Evolutionary conservation across 2,888 invertebrate genomes (phyloP).

Genomic region (Dorcus hopei): DNA sequence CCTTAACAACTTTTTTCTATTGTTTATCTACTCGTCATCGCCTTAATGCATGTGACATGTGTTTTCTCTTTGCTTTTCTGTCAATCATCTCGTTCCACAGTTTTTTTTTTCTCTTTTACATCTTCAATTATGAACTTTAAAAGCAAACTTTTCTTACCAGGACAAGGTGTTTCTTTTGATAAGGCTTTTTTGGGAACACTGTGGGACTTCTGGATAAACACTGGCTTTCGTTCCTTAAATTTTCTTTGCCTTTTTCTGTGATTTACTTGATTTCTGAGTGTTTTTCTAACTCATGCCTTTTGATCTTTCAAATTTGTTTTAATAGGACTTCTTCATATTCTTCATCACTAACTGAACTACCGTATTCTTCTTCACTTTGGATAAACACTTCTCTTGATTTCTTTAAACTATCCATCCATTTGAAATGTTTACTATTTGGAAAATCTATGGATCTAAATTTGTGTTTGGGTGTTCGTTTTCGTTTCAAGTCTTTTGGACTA

Average conservation of each 20-base stretch:
- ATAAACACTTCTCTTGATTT: slow-evolving; percentile 56
- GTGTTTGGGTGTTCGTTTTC: slow-evolving; percentile 21
- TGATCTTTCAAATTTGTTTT: slow-evolving; percentile 42
- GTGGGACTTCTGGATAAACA: slow-evolving; percentile 50
- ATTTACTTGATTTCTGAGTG: no score
- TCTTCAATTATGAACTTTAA: slow-evolving; percentile 53
- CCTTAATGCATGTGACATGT: slow-evolving; percentile 57
- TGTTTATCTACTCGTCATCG: slow-evolving; percentile 59
- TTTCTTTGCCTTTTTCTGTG: slow-evolving; percentile 56
- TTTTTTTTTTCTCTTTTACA: slow-evolving; percentile 4
- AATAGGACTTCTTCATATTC: slow-evolving; percentile 45
- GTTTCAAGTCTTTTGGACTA: slow-evolving; percentile 44
- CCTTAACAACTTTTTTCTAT: slow-evolving; percentile 54
- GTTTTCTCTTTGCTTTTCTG: slow-evolving; percentile 59
- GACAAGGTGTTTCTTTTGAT: slow-evolving; percentile 49
- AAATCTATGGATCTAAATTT: slow-evolving; percentile 9
- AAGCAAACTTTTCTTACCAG: slow-evolving; percentile 62
- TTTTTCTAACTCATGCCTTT: no score
- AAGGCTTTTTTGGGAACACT: slow-evolving; percentile 53
- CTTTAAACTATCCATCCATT: slow-evolving; percentile 38
- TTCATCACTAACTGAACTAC: not conserved
- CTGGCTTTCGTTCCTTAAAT: slow-evolving; percentile 49
- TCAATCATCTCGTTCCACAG: slow-evolving; percentile 38
- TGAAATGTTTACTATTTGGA: slow-evolving; percentile 9
- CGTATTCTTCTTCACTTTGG: slow-evolving; percentile 47